Evolutionary conservation across 1,140 invertebrate species (phyloP).

Genomic region (Agraylea sexmaculata): DNA sequence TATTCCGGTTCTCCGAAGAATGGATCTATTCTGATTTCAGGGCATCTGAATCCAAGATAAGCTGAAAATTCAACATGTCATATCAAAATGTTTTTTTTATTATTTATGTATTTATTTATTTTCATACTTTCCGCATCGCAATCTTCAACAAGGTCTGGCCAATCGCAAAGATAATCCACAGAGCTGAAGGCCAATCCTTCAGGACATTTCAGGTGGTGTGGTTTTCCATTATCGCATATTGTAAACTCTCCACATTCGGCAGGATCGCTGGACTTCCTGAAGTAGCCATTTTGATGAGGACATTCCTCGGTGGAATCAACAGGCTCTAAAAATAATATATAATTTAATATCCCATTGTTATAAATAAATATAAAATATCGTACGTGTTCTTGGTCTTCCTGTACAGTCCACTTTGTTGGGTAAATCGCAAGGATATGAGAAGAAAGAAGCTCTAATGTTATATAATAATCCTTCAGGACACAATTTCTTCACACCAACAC

Average conservation of each 20-base stretch:
- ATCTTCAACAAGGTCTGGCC: constrained; percentile 68
- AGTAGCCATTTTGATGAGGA: constrained; percentile 77
- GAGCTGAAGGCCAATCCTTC: constrained; percentile 77
- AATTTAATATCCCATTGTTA: too few species aligned
- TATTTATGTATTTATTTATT: too few species aligned
- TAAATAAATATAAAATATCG: too few species aligned
- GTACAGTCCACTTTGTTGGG: constrained; percentile 69
- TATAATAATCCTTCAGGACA: constrained; percentile 79
- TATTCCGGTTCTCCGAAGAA: constrained; percentile 38
- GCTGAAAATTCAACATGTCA: too few species aligned
- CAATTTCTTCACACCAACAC: constrained; percentile 57
- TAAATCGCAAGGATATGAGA: constrained; percentile 71
- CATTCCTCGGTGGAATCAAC: constrained; percentile 61
- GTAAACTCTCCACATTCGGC: constrained; percentile 71
- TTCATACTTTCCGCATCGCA: constrained; percentile 62
- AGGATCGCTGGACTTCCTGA: constrained; percentile 52
- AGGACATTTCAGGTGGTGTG: constrained; percentile 55
- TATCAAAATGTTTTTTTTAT: too few species aligned
- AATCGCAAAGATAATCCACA: constrained; percentile 67
- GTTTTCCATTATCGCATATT: constrained; percentile 67
- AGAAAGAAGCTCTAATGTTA: constrained; percentile 56
- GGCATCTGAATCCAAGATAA: constrained; percentile 57
- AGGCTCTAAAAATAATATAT: constrained; percentile 29
- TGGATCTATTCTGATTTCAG: constrained; percentile 31
- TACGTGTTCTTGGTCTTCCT: constrained; percentile 56